Evolutionary conservation across 2,113 vertebrate genomes (phyloP).

Genomic region (human (Homo sapiens)): DNA sequence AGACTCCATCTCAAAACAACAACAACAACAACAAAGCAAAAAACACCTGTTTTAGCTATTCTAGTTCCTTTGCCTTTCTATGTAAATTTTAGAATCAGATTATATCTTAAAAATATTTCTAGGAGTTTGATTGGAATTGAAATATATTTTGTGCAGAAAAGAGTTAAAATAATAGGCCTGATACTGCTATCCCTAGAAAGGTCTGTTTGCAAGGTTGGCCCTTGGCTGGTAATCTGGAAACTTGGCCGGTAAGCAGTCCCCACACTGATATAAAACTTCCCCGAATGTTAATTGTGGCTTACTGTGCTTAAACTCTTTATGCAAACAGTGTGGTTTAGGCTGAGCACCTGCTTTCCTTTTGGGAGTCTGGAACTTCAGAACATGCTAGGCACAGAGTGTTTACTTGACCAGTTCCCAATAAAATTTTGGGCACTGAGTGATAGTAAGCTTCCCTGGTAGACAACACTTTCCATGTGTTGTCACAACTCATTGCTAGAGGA

Average conservation of each 20-base stretch:
- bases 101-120: background rate
- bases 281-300: background rate
- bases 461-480: background rate
- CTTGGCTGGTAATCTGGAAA: background rate
- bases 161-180: background rate
- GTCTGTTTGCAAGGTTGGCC: background rate
- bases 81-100: background rate
- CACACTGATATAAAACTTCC: background rate
- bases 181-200: slow-evolving; percentile 15
- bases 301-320: slow-evolving; percentile 21
- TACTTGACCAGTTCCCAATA: background rate
- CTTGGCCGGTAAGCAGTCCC: background rate
- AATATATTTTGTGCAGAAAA: background rate
- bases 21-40: too few species aligned
- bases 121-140: background rate
- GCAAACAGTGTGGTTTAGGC: background rate
- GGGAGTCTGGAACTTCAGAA: background rate
- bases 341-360: background rate
- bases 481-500: background rate
- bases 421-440: background rate
- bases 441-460: background rate
- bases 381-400: background rate
- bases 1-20: too few species aligned
- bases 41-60: slow-evolving; percentile 1
- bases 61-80: background rate